Base-by-base conservation (phyloP, 2,797 vertebrate genomes). In the Cyclura pinguis region DNA sequence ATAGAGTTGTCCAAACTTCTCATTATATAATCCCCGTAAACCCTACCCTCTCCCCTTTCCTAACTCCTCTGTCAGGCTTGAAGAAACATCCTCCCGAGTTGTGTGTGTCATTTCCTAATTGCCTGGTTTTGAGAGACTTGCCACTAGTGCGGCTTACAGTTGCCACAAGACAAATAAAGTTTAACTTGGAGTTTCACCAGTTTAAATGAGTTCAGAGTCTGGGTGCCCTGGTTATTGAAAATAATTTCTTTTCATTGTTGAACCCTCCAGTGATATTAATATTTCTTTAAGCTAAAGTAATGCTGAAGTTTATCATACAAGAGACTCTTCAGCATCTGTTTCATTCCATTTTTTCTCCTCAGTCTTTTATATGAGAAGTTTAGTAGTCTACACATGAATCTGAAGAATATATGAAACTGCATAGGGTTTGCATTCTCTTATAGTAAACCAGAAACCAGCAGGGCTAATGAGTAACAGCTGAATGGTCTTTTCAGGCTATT, bases 61-160 rank as follows among this genome's bases (percentile, higher is more conserved):
- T 27, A 69, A 6, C 67, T 8, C 32, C 67, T 69, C 27, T 69
- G 27, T 69, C 9, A 69, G 93, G 93, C 50, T 91, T 85, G 74
- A 93, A 91, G 84, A 88, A 82, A 92, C 89, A 50, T 27, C 64
- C 87, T 93, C 87, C 74, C 0, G 3, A 92, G 85, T 93, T 93
- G 92, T 87, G 20, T 90, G 77, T 69, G 16, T 92, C 85, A 90
- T 89, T 84, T 93, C 32, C 91, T 94, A 94, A 95, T 95, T 93
- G 92, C 80, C 91, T 92, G 59, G 24, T 91, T 85, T 38, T 86
- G 93, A 52, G 27, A 90, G 88, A 64, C 84, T 93, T 67, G 91
- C 91, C 76, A 83, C 55, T 72, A 18, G 8, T 38, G 62, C 10
- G 64, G 42, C 64, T 94, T 67, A 35, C 89, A 93, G 91, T 18